Evolutionary conservation across 2,113 vertebrate species (phyloP), one percentile per base, ranked within the genome.

Genomic region (Myodes glareolus): DNA sequence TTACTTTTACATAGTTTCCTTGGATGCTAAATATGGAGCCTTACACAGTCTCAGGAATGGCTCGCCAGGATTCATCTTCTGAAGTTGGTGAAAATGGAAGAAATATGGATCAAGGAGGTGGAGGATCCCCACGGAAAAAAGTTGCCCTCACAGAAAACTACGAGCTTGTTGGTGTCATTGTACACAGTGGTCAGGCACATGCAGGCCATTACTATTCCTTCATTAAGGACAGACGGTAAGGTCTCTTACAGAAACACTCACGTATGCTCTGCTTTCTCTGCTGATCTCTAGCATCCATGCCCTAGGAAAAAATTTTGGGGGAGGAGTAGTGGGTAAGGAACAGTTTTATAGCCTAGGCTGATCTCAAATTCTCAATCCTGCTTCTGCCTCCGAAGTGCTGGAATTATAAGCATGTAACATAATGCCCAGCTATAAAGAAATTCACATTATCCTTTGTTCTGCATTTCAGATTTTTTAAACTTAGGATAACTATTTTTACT

Each of bases 11-110:
- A 95, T 97, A 99, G 99, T 99, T 99, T 97, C 99, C 99, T 45
- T 99, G 99, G 99, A 99, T 99, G 98, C 97, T 99, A 95, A 99
- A 99, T 98, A 99, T 99, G 99, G 99, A 99, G 98, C 99, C 99
- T 14, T 99, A 99, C 98, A 99, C 99, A 0, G 99, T 99, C 77
- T 99, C 99, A 1, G 99, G 99, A 92, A 99, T 99, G 99, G 99
- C 99, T 91, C 99, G 99, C 21, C 99, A 99, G 96, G 99, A 99
- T 97, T 99, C 99, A 0, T 99, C 99, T 87, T 99, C 98, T 0
- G 99, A 99, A 98, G 99, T 98, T 45, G 99, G 99, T 4, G 99
- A 99, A 96, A 99, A 99, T 0, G 99, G 99, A 7, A 98, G 99
- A 92, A 99, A 92, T 4, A 95, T 98, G 1, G 99, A 99, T 78